These are phyloP conservation scores for Celastrina argiolus DNA, from an alignment of 2,888 invertebrate species.

Conservation along the genomic window DNA sequence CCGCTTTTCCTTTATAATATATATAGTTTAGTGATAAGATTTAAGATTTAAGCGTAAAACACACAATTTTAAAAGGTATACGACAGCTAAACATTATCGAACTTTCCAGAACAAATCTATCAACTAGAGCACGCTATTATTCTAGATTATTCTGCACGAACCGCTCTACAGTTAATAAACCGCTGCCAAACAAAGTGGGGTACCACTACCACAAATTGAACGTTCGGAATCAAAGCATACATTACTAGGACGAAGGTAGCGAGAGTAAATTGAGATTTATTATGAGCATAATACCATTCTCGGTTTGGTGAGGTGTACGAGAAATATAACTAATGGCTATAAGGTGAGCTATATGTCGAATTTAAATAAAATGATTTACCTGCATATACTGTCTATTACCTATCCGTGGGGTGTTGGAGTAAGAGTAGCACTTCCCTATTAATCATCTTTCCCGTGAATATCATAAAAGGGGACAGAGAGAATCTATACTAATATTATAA, in stretches of 20 bases:
- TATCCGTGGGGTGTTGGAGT: too few relatives aligned
- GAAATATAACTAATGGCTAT: not conserved
- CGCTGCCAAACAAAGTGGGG: not conserved
- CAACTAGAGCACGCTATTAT: not conserved
- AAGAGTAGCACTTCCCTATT: not conserved
- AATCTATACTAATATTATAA: too few relatives aligned
- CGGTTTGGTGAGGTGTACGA: not conserved
- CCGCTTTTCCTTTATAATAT: too few relatives aligned
- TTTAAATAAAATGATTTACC: too few relatives aligned
- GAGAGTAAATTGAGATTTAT: not conserved
- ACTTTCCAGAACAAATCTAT: not conserved
- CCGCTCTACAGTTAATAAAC: not conserved
- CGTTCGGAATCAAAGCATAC: slow-evolving; percentile 2
- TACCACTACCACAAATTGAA: slow-evolving; percentile 1
- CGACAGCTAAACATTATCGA: not conserved
- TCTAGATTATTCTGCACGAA: not conserved
- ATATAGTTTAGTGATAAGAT: too few relatives aligned
- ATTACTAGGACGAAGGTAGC: not conserved
- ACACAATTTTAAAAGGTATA: not conserved
- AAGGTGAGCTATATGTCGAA: not conserved
- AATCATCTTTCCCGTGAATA: too few relatives aligned
- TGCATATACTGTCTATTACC: too few relatives aligned
- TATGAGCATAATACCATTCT: not conserved
- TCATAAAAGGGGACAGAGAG: too few relatives aligned
- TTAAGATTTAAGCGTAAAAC: too few relatives aligned